Evolutionary conservation across 2,113 vertebrate genomes (phyloP).

Genomic region (Cyanistes caeruleus): DNA sequence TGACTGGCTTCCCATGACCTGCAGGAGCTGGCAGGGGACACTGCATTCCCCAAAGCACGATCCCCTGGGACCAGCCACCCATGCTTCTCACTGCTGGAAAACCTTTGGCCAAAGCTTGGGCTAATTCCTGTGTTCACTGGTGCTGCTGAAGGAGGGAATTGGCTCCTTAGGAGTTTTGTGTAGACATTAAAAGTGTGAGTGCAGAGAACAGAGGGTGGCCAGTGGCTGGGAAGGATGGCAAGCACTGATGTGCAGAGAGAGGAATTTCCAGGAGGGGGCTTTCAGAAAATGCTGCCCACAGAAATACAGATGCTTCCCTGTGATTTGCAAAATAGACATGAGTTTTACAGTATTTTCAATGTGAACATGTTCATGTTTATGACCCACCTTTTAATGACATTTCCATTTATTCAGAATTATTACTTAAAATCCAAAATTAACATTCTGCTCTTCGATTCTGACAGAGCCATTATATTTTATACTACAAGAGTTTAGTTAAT

Average conservation of each 20-base stretch:
- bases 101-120: not conserved
- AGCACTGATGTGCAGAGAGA: not conserved
- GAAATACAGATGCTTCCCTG: not conserved
- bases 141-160: not conserved
- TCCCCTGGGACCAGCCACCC: not conserved
- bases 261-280: not conserved
- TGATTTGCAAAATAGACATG: not conserved
- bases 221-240: not conserved
- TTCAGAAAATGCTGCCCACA: not conserved
- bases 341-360: constrained; percentile 3
- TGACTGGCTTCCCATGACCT: not conserved
- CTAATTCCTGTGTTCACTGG: not conserved
- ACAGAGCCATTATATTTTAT: constrained; percentile 75
- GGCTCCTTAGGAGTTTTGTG: rapidly evolving
- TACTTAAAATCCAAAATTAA: constrained; percentile 77
- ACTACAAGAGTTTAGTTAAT: constrained; percentile 71
- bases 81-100: rapidly evolving
- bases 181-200: rapidly evolving
- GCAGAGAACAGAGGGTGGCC: not conserved
- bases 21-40: not conserved
- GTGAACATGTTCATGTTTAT: not conserved
- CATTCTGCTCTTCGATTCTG: constrained; percentile 56
- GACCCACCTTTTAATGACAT: constrained; percentile 60
- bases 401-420: constrained; percentile 76
- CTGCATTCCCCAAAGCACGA: not conserved